Evolutionary conservation across 2,113 vertebrate genomes (phyloP).

Genomic region (Dryoscopus gambensis): DNA sequence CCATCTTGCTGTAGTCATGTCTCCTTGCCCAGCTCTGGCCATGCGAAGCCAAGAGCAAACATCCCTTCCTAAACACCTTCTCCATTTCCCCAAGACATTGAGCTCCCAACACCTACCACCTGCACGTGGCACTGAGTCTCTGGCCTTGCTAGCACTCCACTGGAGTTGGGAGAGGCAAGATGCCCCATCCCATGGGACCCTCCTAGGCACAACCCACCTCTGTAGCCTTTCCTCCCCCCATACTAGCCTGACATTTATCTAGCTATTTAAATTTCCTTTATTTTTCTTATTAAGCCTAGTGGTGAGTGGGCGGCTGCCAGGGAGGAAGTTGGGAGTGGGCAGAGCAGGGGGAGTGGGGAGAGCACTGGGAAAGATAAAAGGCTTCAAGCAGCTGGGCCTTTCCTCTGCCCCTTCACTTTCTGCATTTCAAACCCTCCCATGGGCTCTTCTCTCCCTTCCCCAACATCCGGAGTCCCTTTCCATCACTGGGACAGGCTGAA

Average conservation of each 20-base stretch:
- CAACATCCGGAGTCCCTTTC: not conserved
- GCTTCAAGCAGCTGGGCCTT: not conserved
- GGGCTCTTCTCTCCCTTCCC: not conserved
- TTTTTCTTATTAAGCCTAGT: not conserved
- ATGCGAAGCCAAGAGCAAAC: not conserved
- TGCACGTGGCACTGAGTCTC: not conserved
- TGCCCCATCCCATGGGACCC: not conserved
- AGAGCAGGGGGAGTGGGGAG: not conserved
- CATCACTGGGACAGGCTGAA: not conserved
- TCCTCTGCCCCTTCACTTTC: not conserved
- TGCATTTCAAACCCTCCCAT: not conserved
- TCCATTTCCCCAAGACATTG: rapidly evolving
- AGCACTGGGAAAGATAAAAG: not conserved
- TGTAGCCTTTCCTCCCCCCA: not conserved
- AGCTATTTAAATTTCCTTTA: not conserved
- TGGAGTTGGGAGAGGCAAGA: not conserved
- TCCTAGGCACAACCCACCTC: not conserved
- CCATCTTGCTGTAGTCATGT: not conserved
- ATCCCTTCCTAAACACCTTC: not conserved
- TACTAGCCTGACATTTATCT: not conserved
- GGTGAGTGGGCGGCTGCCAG: not conserved
- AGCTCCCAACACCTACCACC: not conserved
- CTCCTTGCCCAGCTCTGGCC: not conserved
- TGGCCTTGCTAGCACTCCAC: rapidly evolving
- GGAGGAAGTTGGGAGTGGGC: not conserved